These are phyloP conservation scores for Chelon labrosus DNA, from an alignment of 2,797 vertebrate species.

Conservation along the genomic window DNA sequence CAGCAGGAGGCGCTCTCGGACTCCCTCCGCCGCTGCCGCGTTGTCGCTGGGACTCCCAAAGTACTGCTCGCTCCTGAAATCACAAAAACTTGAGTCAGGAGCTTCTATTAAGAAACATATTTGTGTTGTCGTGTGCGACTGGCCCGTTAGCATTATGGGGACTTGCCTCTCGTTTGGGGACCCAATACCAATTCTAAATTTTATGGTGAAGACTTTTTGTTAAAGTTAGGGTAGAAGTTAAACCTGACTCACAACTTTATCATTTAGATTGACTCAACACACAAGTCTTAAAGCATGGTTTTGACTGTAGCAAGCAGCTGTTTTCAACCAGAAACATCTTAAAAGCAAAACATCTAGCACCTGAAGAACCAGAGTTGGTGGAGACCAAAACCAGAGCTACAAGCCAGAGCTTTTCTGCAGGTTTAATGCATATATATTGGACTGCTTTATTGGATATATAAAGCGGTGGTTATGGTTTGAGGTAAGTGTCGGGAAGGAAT, in stretches of 20 bases:
- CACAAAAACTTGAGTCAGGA: neutral
- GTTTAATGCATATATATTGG: neutral
- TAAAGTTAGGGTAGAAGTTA: too few species aligned
- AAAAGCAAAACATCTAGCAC: too few species aligned
- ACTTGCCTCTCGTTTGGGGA: too few species aligned
- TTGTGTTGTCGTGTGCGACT: neutral
- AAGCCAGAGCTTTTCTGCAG: neutral
- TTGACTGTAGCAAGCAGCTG: too few species aligned
- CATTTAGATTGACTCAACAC: too few species aligned
- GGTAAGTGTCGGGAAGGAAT: neutral
- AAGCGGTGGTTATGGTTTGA: neutral
- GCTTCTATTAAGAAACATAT: neutral
- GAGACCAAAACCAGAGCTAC: neutral
- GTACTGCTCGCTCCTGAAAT: slow-evolving; percentile 93
- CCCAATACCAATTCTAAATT: too few species aligned
- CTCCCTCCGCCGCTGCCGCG: slow-evolving; percentile 91
- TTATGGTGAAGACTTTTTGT: too few species aligned
- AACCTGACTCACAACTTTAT: too few species aligned
- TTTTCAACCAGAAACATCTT: too few species aligned
- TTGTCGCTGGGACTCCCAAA: slow-evolving; percentile 96
- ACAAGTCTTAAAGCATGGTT: too few species aligned
- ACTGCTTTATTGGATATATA: neutral
- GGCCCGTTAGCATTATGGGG: too few species aligned
- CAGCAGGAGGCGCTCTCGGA: slow-evolving; percentile 95
- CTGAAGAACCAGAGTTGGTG: too few species aligned